Conservation (phyloP, 2,797 vertebrate species). For the Fistularia commersonii region DNA sequence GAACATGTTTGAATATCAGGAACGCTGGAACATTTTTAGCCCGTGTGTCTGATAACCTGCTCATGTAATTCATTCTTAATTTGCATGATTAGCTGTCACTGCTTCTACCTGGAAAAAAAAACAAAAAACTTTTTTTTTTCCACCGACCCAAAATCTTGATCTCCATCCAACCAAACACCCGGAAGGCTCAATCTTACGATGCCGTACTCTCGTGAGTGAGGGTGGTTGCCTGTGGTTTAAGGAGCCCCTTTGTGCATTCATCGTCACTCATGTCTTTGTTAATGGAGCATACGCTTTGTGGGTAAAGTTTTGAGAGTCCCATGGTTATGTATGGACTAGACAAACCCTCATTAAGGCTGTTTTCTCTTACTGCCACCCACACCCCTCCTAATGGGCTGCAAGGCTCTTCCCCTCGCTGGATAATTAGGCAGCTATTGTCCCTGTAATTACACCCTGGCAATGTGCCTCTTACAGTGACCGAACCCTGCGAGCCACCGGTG, state of each 20-base stretch:
- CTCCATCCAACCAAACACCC: background rate
- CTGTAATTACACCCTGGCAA: conserved; percentile 67
- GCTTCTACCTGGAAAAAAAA: conserved; percentile 7
- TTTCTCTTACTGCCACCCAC: conserved; percentile 51
- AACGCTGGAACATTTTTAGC: background rate
- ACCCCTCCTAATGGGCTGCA: conserved; percentile 55
- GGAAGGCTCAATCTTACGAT: conserved; percentile 1
- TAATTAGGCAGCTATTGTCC: conserved; percentile 80
- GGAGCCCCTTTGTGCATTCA: conserved; percentile 66
- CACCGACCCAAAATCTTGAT: conserved; percentile 7
- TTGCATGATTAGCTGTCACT: conserved; percentile 12
- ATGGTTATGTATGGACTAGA: conserved; percentile 66
- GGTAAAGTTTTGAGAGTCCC: conserved; percentile 71
- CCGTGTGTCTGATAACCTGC: background rate
- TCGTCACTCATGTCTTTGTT: conserved; percentile 68
- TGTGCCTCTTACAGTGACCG: conserved; percentile 48
- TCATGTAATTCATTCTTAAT: conserved; percentile 3
- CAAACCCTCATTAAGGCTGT: conserved; percentile 74
- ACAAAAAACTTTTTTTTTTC: too few relatives aligned
- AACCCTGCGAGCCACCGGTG: conserved; percentile 45
- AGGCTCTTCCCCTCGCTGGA: conserved; percentile 58
- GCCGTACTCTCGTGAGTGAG: conserved; percentile 1
- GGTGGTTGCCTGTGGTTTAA: conserved; percentile 39
- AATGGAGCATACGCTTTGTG: conserved; percentile 48
- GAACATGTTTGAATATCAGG: conserved; percentile 47